Conservation (phyloP, 2,888 invertebrate species). For the Alsophila aescularia region DNA sequence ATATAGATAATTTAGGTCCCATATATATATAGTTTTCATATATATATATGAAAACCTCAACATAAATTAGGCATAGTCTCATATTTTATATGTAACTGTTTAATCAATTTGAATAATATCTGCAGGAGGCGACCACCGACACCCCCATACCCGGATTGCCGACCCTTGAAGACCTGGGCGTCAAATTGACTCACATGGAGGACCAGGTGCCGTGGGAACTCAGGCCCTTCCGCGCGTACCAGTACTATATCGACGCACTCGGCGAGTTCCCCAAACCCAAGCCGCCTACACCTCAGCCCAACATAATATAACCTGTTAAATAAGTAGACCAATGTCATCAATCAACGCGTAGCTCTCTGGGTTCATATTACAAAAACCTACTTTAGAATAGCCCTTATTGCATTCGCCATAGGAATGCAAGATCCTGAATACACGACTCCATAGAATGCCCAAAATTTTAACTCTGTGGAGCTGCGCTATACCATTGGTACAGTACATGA, state of each 20-base stretch:
- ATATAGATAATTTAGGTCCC: too few species aligned
- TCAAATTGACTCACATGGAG: conserved; percentile 90
- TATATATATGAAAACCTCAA: too few species aligned
- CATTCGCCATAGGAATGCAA: too few species aligned
- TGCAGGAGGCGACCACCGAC: conserved; percentile 91
- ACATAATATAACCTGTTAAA: background rate
- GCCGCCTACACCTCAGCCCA: conserved; percentile 77
- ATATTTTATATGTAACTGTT: too few species aligned
- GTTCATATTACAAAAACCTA: background rate
- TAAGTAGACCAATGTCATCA: conserved; percentile 4
- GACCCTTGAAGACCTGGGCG: conserved; percentile 94
- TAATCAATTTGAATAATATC: conserved; percentile 5
- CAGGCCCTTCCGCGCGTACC: conserved; percentile 86
- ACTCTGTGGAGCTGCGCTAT: too few species aligned
- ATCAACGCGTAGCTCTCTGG: background rate
- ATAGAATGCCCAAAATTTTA: too few species aligned
- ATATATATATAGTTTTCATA: too few species aligned
- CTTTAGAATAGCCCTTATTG: too few species aligned
- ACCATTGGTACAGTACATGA: background rate
- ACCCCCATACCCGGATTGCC: conserved; percentile 85
- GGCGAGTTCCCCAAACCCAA: conserved; percentile 90
- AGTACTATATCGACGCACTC: conserved; percentile 89
- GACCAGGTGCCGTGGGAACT: conserved; percentile 93
- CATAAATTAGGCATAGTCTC: too few species aligned
- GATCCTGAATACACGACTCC: too few species aligned